Evolutionary conservation across 2,113 vertebrate species (phyloP), one percentile per base, ranked within the genome.

Genomic region (Etia nguti): DNA sequence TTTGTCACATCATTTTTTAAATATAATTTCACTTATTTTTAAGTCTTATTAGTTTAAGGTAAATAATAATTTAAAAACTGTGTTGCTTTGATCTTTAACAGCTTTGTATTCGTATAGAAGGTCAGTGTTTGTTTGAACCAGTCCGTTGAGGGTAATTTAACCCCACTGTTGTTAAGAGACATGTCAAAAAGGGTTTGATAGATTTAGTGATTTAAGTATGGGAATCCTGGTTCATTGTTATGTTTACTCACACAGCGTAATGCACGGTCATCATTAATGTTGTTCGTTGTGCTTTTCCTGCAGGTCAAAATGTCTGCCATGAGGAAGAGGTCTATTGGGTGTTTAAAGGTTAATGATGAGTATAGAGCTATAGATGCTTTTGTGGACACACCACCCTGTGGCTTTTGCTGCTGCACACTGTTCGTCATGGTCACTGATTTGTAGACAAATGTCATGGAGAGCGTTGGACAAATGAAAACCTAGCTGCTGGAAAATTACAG

Each of bases 311-410:
- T 88, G 54, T 86, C 55, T 55, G 46, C 29, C 68, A 41, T 34
- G 20, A 87, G 82, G 55, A 92, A 93, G 92, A 83, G 89, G 82
- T 86, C 83, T 68, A 3, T 48, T 68, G 85, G 82, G 55, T 91
- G 86, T 90, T 83, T 86, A 92, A 93, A 92, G 91, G 88, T 93
- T 93, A 91, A 93, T 86, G 85, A 85, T 79, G 59, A 94, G 80
- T 54, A 54, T 6, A 26, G 80, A 55, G 80, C 22, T 60, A 83
- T 73, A 50, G 54, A 83, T 84, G 82, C 60, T 81, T 86, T 80
- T 56, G 70, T 34, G 56, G 82, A 85, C 79, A 46, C 41, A 41
- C 81, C 80, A 88, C 88, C 81, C 81, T 89, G 92, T 86, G 81
- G 89, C 65, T 80, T 81, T 92, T 81, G 48, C 77, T 73, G 70